Evolutionary conservation across 64 coral and sea anemone species (phyloP), one percentile per base, ranked within the genome.

Genomic region (Stichodactyla helianthus): DNA sequence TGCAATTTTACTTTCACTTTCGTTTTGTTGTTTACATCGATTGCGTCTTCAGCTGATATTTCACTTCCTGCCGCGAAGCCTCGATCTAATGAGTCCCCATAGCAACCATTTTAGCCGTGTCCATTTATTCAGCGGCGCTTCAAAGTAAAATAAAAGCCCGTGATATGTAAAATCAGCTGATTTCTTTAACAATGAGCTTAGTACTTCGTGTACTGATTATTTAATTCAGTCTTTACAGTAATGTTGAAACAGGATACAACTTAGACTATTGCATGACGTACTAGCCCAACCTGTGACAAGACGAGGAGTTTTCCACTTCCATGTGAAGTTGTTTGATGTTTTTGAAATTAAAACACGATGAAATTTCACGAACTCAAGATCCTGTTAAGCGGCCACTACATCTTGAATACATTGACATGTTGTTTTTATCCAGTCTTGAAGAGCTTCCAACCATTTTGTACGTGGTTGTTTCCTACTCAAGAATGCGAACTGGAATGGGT

Each of bases 401-500:
- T 99, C 92, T 90, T 99, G 15, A 99, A 99, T 65, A 25, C 84
- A 9, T 9, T 95, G 53, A 84, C 90, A 19, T 92, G 87, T 64
- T 78, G 85, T 15, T 87, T 87, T 16, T 99, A 93, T 57, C 56
- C 89, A 57, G 55, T 99, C 26, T 55, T 99, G 19, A 92, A 86
- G 53, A 92, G 82, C 25, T 57, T 99, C 62, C 78, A 82, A 16
- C 96, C 96, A 22, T 95, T 99, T 86, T 99, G 96, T 87, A 57
- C 54, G 15, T 99, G 93, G 96, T 68, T 99, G 76, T 99, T 99
- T 31, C 90, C 87, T 6, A 67, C 59, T 22, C 93, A 92, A 51
- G 83, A 93, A 52, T 99, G 96, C 71, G 85, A 95, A 68, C 84
- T 99, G 67, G 83, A 86, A 59, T 99, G 93, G 96, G 96, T 98